Percentiles rank a stretch among this genome's conserved stretches.
These are phyloP conservation scores for Steatocranus sp. DNA, from an alignment of 2,797 vertebrate genomes.

Conservation along the genomic window DNA sequence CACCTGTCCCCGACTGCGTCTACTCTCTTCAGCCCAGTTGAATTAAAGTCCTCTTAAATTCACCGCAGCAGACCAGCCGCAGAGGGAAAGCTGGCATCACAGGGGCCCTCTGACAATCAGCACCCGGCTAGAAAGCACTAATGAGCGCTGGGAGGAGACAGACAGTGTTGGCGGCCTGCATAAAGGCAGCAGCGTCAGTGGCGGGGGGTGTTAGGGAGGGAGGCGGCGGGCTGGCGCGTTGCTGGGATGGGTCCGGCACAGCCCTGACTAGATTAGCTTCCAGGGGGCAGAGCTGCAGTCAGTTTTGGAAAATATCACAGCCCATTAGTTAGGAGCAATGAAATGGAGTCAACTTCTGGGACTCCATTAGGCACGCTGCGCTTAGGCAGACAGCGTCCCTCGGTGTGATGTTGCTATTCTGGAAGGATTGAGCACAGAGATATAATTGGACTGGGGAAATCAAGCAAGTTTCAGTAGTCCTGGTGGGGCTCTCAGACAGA, in stretches of 20 bases:
- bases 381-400: constrained; percentile 88
- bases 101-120: constrained; percentile 71
- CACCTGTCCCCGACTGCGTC: constrained; percentile 48
- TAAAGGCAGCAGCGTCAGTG: constrained; percentile 47
- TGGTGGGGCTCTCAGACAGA: constrained; percentile 78
- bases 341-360: constrained; percentile 93
- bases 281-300: constrained; percentile 78
- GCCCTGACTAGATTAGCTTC: constrained; percentile 77
- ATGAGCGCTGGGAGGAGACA: constrained; percentile 61
- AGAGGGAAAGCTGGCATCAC: constrained; percentile 58
- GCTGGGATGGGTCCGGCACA: constrained; percentile 54
- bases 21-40: constrained; percentile 64
- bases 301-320: constrained; percentile 89
- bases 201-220: constrained; percentile 30
- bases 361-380: constrained; percentile 88
- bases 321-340: constrained; percentile 92
- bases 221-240: constrained; percentile 52
- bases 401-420: constrained; percentile 81
- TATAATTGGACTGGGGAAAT: constrained; percentile 98
- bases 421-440: constrained; percentile 84
- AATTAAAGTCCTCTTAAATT: constrained; percentile 76
- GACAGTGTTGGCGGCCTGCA: constrained; percentile 48
- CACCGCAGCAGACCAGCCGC: constrained; percentile 53
- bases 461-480: constrained; percentile 87
- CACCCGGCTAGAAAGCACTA: constrained; percentile 66